A percentile compares a stretch with the other conserved stretches of the same genome.
phyloP scores from a whole-genome alignment of 37 sponge, comb jelly and placozoan species.

The Oopsacas minuta region DNA sequence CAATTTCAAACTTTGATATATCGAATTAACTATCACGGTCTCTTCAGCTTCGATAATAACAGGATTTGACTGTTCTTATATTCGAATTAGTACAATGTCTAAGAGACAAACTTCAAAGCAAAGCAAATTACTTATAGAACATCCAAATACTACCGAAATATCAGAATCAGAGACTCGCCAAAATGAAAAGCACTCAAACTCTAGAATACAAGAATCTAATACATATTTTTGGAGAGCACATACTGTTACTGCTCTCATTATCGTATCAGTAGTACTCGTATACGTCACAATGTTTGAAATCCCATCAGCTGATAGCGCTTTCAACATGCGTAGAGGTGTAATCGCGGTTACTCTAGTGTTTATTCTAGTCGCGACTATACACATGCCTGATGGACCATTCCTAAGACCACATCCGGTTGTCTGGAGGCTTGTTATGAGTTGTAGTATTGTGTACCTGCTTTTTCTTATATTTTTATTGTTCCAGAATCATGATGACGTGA shows the following conservation, averaged over 20 bases:
- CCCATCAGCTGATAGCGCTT: constrained; percentile 31
- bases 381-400: constrained; percentile 81
- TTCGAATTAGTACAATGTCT: too few relatives aligned
- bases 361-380: constrained; percentile 55
- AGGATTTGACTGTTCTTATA: too few relatives aligned
- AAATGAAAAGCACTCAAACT: too few relatives aligned
- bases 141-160: too few relatives aligned
- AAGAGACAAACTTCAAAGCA: too few relatives aligned
- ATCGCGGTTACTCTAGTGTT: constrained; percentile 53
- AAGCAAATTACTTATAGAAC: too few relatives aligned
- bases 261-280: constrained; percentile 32
- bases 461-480: constrained; percentile 59
- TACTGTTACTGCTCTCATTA: constrained; percentile 47
- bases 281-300: constrained; percentile 43
- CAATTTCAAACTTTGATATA: too few relatives aligned
- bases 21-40: too few relatives aligned
- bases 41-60: too few relatives aligned
- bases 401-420: constrained; percentile 61
- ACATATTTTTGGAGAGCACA: constrained; percentile 42
- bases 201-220: neutral
- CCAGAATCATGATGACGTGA: constrained; percentile 52
- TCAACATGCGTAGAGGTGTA: constrained; percentile 49
- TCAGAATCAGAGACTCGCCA: too few relatives aligned
- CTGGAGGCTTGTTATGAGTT: constrained; percentile 35
- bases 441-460: constrained; percentile 55